phyloP scores from a whole-genome alignment of 2,113 vertebrate species.

The Prunella himalayana region DNA sequence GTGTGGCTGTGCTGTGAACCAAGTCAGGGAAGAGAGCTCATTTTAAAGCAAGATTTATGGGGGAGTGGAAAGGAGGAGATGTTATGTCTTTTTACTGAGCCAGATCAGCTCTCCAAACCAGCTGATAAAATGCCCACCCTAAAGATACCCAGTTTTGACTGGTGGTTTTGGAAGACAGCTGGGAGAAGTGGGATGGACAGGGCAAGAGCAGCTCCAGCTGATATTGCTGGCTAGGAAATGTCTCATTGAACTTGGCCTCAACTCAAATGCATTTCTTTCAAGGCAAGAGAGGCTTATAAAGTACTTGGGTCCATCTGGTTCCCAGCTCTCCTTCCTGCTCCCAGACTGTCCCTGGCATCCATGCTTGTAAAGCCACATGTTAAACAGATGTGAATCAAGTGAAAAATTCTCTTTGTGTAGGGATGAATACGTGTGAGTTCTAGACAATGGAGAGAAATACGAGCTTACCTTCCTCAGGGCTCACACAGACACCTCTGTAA shows the following conservation, averaged over 20 bases:
- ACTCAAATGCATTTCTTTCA: background rate
- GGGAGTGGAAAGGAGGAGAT: background rate
- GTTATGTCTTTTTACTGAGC: background rate
- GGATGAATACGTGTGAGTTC: background rate
- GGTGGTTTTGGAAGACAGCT: background rate
- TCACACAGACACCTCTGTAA: background rate
- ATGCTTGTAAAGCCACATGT: background rate
- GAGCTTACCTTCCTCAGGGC: background rate
- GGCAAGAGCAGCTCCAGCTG: background rate
- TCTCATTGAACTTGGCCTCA: background rate
- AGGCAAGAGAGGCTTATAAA: background rate
- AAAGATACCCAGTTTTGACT: background rate
- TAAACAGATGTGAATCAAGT: background rate
- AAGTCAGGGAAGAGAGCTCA: background rate
- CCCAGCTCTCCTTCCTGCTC: background rate
- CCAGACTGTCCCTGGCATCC: background rate
- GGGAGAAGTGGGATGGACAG: background rate
- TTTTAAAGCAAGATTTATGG: background rate
- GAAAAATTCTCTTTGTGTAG: background rate
- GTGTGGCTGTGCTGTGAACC: background rate
- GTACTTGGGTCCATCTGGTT: background rate
- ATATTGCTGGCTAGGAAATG: background rate
- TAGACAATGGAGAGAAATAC: background rate
- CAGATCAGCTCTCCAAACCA: background rate
- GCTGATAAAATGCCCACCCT: background rate